Conservation (phyloP, 2,113 vertebrate species). For the Todiramphus saurophagus region DNA sequence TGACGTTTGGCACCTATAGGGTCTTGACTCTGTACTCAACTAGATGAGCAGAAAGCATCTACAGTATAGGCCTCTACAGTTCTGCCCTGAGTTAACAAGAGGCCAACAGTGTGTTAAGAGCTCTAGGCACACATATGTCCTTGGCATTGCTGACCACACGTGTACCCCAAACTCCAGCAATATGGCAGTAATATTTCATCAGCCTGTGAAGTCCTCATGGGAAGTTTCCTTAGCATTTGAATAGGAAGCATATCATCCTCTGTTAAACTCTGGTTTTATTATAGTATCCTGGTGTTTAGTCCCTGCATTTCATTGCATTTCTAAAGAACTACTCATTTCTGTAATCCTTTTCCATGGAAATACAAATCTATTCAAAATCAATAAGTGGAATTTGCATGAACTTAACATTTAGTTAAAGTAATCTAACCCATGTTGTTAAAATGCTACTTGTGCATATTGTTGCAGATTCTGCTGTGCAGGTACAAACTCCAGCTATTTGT, state of each 20-base stretch:
- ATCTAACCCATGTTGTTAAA: background rate
- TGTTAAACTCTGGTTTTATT: background rate
- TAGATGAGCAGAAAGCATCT: background rate
- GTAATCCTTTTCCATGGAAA: background rate
- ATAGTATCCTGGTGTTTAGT: background rate
- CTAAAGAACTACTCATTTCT: background rate
- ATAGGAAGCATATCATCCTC: background rate
- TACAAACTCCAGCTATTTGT: background rate
- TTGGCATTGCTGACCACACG: background rate
- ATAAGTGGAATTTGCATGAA: background rate
- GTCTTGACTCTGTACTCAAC: background rate
- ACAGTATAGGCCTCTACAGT: rapidly evolving
- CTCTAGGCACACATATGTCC: rapidly evolving
- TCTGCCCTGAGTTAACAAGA: background rate
- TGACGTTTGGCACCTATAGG: background rate
- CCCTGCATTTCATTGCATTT: background rate
- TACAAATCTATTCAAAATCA: background rate
- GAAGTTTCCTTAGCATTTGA: background rate
- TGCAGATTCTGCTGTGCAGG: background rate
- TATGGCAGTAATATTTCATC: background rate
- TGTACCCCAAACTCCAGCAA: background rate
- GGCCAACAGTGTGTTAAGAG: background rate
- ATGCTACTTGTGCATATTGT: background rate
- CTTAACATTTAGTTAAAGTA: background rate
- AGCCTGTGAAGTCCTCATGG: background rate